Percentiles rank a stretch among this genome's conserved stretches.
Evolutionary conservation across 2,113 vertebrate species (phyloP).

Genomic region (Gasterosteus aculeatus): DNA sequence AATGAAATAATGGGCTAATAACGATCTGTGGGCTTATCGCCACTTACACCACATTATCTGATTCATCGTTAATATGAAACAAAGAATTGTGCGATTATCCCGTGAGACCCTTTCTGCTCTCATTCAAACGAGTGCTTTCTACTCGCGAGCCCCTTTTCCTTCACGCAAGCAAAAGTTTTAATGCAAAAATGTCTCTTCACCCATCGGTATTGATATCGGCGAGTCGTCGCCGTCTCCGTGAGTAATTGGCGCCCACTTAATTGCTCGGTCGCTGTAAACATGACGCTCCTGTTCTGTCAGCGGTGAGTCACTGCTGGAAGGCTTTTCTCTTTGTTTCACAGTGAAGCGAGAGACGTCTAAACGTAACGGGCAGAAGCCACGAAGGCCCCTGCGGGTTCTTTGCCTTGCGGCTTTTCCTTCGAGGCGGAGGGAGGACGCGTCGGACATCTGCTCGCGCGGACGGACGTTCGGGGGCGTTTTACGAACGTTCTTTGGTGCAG

Average conservation of each 20-base stretch:
- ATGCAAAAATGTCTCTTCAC: constrained; percentile 4
- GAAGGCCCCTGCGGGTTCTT: constrained; percentile 28
- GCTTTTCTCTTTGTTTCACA: constrained; percentile 50
- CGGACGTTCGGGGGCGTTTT: background rate
- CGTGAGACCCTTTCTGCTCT: background rate
- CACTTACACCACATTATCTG: too few relatives aligned
- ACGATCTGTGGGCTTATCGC: background rate
- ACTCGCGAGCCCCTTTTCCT: background rate
- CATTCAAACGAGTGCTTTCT: background rate
- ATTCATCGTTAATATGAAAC: background rate
- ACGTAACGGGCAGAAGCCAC: constrained; percentile 43
- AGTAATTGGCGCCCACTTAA: constrained; percentile 61
- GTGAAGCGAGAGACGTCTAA: constrained; percentile 45
- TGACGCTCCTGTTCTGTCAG: constrained; percentile 41
- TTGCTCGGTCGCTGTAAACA: constrained; percentile 58
- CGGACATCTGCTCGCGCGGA: background rate
- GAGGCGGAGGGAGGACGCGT: constrained; percentile 8
- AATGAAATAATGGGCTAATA: background rate
- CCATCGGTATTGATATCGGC: constrained; percentile 36
- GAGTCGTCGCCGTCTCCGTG: constrained; percentile 41
- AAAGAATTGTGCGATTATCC: background rate
- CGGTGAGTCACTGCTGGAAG: constrained; percentile 57
- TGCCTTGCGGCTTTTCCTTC: constrained; percentile 15
- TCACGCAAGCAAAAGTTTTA: background rate
- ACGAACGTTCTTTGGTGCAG: constrained; percentile 1